Conservation (phyloP, 2,888 invertebrate genomes). For the Cryptus viduatorius region DNA sequence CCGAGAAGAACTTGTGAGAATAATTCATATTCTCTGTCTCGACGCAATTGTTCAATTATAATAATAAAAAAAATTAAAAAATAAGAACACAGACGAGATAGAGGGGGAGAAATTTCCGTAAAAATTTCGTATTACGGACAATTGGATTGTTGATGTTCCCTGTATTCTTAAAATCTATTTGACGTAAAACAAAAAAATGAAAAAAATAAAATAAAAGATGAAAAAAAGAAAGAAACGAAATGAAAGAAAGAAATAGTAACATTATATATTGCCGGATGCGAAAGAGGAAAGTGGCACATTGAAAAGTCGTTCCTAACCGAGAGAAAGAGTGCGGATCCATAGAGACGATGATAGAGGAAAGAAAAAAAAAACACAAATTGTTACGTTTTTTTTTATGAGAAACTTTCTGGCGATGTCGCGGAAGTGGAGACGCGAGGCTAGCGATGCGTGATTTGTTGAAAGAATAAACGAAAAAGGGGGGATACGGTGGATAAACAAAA, state of each 20-base stretch:
- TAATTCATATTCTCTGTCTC: constrained; percentile 45
- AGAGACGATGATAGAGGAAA: constrained; percentile 4
- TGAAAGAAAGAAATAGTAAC: not conserved
- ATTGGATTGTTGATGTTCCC: constrained; percentile 77
- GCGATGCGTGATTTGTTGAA: constrained; percentile 71
- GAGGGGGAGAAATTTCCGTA: not conserved
- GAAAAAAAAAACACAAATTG: constrained; percentile 68
- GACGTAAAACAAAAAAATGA: constrained; percentile 49
- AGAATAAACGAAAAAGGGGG: constrained; percentile 68
- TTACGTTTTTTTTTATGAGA: constrained; percentile 74
- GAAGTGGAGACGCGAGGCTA: constrained; percentile 60
- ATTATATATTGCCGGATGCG: constrained; percentile 44
- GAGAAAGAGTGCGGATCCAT: constrained; percentile 17
- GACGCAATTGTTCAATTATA: constrained; percentile 56
- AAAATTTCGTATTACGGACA: constrained; percentile 53
- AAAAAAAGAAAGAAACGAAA: not conserved
- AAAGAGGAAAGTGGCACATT: constrained; percentile 31
- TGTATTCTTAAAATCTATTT: constrained; percentile 69
- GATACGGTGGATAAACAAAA: constrained; percentile 74
- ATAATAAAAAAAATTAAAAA: constrained; percentile 22
- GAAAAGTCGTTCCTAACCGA: constrained; percentile 58
- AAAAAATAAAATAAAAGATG: too few relatives aligned
- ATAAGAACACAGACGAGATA: not conserved
- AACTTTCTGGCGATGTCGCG: constrained; percentile 74
- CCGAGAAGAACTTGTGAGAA: constrained; percentile 61